Conservation (phyloP, 1,140 invertebrate genomes). For the Tetranychus urticae region DNA sequence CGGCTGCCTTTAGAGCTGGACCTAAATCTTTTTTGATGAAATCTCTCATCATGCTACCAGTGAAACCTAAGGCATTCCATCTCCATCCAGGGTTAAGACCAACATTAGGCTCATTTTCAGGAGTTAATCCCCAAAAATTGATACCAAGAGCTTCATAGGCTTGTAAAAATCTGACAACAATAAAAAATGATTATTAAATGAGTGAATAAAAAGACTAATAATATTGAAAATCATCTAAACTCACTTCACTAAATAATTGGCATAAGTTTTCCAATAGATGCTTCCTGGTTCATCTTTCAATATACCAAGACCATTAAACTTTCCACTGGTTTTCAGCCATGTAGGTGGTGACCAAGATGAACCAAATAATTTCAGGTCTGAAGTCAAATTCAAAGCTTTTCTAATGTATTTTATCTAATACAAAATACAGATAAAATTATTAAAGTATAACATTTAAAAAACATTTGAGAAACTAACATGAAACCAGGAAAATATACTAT, state of each 20-base stretch:
- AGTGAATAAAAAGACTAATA: background rate
- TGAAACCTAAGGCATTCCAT: background rate
- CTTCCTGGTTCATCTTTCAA: background rate
- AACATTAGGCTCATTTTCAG: conserved; percentile 31
- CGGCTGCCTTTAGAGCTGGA: conserved; percentile 18
- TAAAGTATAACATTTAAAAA: conserved; percentile 29
- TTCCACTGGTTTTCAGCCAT: conserved; percentile 74
- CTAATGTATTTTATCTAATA: conserved; percentile 38
- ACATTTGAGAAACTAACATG: background rate
- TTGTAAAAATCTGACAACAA: conserved; percentile 28
- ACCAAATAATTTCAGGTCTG: conserved; percentile 31
- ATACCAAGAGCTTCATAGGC: conserved; percentile 29
- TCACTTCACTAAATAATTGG: conserved; percentile 36
- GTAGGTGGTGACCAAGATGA: conserved; percentile 58
- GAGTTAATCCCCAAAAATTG: conserved; percentile 34
- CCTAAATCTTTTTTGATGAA: conserved; percentile 5
- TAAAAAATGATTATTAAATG: background rate
- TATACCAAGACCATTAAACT: background rate
- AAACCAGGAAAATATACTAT: background rate
- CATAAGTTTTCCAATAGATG: conserved; percentile 28
- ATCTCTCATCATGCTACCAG: background rate
- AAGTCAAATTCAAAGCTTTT: conserved; percentile 23
- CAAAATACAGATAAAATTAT: conserved; percentile 28
- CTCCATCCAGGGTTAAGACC: conserved; percentile 24
- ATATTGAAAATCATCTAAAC: background rate